phyloP scores from a whole-genome alignment of 2,888 invertebrate species.

The Trichogramma evanescens region DNA sequence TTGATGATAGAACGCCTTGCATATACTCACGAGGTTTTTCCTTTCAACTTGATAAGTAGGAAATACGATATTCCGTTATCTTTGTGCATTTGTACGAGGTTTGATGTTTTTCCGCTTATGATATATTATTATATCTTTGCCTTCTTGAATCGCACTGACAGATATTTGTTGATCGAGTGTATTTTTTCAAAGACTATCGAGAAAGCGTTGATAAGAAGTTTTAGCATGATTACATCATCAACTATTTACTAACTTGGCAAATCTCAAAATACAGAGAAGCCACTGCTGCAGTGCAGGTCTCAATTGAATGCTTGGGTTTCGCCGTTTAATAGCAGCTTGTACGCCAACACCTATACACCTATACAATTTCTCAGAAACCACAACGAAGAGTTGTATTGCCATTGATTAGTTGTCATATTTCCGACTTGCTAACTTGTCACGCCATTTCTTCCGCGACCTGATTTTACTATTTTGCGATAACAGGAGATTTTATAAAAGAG shows the following conservation, averaged over 20 bases:
- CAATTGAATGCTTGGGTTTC: conserved; percentile 13
- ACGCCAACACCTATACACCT: too few species aligned
- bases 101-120: neutral
- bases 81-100: conserved; percentile 2
- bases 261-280: neutral
- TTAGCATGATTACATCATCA: conserved; percentile 5
- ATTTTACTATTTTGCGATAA: too few species aligned
- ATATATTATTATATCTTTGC: too few species aligned
- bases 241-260: neutral
- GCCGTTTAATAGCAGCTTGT: conserved; percentile 11
- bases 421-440: too few species aligned
- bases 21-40: conserved; percentile 10
- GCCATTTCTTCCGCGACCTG: too few species aligned
- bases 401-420: too few species aligned
- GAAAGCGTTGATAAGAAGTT: neutral
- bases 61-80: conserved; percentile 6
- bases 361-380: too few species aligned
- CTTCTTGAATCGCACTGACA: neutral
- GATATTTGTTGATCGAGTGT: neutral
- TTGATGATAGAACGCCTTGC: conserved; percentile 5
- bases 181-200: neutral
- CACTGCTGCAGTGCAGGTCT: neutral
- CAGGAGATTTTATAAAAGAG: too few species aligned
- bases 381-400: too few species aligned
- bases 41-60: conserved; percentile 13